phyloP scores from a whole-genome alignment of 2,888 invertebrate species.

The Schrankia costaestrigalis region DNA sequence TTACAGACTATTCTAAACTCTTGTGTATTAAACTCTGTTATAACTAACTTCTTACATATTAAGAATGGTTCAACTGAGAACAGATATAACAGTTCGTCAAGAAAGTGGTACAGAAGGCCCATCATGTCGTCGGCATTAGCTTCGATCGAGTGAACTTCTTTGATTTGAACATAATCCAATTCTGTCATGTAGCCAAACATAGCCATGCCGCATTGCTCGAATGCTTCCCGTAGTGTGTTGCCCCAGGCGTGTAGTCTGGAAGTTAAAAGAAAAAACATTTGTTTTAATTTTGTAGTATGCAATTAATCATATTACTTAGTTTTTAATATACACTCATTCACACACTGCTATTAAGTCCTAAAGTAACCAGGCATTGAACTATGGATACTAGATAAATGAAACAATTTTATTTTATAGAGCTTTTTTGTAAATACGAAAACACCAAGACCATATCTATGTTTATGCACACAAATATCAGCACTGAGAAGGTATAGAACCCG shows the following conservation, averaged over 20 bases:
- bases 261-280: conserved; percentile 15
- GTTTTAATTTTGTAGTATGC: no score
- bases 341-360: no score
- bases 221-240: conserved; percentile 90
- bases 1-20: conserved; percentile 90
- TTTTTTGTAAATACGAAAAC: no score
- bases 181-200: conserved; percentile 99
- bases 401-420: no score
- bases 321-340: no score
- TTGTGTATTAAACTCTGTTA: conserved; percentile 91
- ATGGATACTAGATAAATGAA: no score
- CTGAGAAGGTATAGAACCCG: no score
- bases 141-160: conserved; percentile 89
- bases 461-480: no score
- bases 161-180: conserved; percentile 89
- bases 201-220: conserved; percentile 96
- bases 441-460: no score
- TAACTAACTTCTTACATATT: conserved; percentile 92
- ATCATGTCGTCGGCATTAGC: conserved; percentile 94
- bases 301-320: no score
- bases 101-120: conserved; percentile 93
- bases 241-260: conserved; percentile 96
- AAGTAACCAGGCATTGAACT: no score
- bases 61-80: conserved; percentile 96
- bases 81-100: conserved; percentile 95